Base-by-base conservation (phyloP, 2,113 vertebrate species). In the Notarius lentiginosus region DNA sequence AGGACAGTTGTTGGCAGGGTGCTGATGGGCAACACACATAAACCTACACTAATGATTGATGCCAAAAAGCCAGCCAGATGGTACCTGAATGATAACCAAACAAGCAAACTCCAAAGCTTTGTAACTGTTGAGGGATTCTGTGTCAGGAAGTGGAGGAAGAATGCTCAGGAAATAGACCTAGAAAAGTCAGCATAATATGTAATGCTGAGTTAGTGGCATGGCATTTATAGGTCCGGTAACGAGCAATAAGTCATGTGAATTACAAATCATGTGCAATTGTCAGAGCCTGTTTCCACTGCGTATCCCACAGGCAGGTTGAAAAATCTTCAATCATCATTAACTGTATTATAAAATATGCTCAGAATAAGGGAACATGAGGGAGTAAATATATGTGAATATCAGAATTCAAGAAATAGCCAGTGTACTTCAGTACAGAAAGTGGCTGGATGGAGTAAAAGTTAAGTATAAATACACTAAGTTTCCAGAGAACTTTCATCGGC, bases 1-100 rank as follows among this genome's bases (percentile, higher is more conserved):
- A 61, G 83, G 72, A 51, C 84, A 77, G 22, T 20, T 22, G 72
- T 27, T 63, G 68, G 34, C 58, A 77, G 72, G 58, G 41, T 51
- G 58, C 41, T 30, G 56, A 85, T 75, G 58, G 72, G 53, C 53
- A 53, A 22, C 34, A 63, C 83, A 60, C 56, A 84, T 20, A 27
- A 15, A 41, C n/a, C 4, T 49, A 65, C 47, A 17, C 14, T 10
- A 76, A 77, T 20, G 24, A 56, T 8, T 41, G 51, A 73, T 63
- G 4, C 24, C 56, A 49, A 76, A 60, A 73, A 15, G 24, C 30
- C 51, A 22, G 11, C 22, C 41, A 30, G 56, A 85, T 51, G 41
- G 22, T 65, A 60, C 2, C 12, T 4, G 15, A 61, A 58, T 61
- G 34, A 5, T 7, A 15, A 20, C 34, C 34, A 30, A 24, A 15